Evolutionary conservation across 2,888 invertebrate genomes (phyloP), one percentile per base, ranked within the genome.

Genomic region (Ypsolopha sequella): DNA sequence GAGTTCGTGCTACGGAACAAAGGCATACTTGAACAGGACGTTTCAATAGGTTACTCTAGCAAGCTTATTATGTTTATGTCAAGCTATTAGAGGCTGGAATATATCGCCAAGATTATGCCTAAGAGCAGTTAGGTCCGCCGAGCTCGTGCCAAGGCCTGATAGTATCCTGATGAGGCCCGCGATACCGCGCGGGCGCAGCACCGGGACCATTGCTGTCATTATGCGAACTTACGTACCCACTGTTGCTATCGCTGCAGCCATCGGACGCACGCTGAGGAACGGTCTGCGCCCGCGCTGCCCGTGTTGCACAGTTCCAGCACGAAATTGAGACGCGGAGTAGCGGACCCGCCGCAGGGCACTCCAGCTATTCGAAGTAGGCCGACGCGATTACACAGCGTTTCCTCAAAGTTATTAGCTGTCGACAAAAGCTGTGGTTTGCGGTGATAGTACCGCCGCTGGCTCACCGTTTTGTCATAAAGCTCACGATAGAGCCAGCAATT

Each of bases 381-480:
- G 66, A 56, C 45, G 60, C 62, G 69, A 73, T 76, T 73, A 39
- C 53, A 71, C 66, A 60, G 60, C 66, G 71, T 74, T 76, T 73
- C 71, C 70, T 70, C 62, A 62, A 73, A 70, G 71, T 73, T 76
- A 76, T 78, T 76, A 74, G 62, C 61, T 61, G 68, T 70, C 73
- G 62, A 70, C 70, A 65, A 70, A 73, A 61, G 66, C 67, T 60
- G 66, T 71, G 53, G 73, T 68, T 70, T 67, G 73, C 69, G 69
- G 72, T 64, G 66, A 62, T 66, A 64, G 53, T 57, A 59, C 63
- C 56, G 61, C 61, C 66, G 58, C 54, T 60, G 59, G 58, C 61
- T 58, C 61, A 60, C 64, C 57, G 60, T 58, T 60, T 60, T 64
- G 64, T 64, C 64, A 58, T 60, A 67, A 58, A 60, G 52, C 51